A percentile compares a stretch with the other conserved stretches of the same genome.
Evolutionary conservation across 23 tunicate species (phyloP).

Genomic region (Halocynthia aurantium): DNA sequence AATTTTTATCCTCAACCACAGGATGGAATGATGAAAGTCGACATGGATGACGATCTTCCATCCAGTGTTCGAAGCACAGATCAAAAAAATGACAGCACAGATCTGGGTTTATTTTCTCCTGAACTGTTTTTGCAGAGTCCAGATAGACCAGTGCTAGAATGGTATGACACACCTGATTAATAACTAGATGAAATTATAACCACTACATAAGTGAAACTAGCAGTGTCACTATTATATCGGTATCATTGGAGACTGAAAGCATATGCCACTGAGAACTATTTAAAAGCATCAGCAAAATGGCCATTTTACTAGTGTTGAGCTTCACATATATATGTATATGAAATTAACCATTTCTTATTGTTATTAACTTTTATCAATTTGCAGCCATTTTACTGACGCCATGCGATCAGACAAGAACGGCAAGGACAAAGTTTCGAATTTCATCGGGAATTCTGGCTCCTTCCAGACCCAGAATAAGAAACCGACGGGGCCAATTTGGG

Average conservation of each 20-base stretch:
- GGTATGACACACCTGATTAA: too few species aligned
- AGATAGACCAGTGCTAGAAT: too few species aligned
- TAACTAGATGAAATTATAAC: too few species aligned
- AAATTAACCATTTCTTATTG: too few species aligned
- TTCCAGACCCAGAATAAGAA: not conserved
- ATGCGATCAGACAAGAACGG: slow-evolving; percentile 1
- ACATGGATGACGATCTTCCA: slow-evolving; percentile 30
- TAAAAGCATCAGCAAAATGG: too few species aligned
- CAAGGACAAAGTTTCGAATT: slow-evolving; percentile 1
- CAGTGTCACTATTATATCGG: too few species aligned
- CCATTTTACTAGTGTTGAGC: too few species aligned
- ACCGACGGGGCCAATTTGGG: slow-evolving; percentile 52
- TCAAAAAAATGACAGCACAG: slow-evolving; percentile 21
- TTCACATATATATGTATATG: too few species aligned
- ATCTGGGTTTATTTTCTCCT: slow-evolving; percentile 16
- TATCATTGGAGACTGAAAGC: too few species aligned
- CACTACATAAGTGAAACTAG: too few species aligned
- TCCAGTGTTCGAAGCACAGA: slow-evolving; percentile 29
- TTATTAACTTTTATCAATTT: too few species aligned
- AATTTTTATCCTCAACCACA: not conserved
- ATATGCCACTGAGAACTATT: too few species aligned
- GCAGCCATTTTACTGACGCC: slow-evolving; percentile 29
- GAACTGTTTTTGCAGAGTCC: slow-evolving; percentile 15
- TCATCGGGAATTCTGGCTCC: not conserved
- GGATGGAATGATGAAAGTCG: slow-evolving; percentile 16